Evolutionary conservation across 2,888 invertebrate genomes (phyloP), one percentile per base, ranked within the genome.

Genomic region (Villa cingulata): DNA sequence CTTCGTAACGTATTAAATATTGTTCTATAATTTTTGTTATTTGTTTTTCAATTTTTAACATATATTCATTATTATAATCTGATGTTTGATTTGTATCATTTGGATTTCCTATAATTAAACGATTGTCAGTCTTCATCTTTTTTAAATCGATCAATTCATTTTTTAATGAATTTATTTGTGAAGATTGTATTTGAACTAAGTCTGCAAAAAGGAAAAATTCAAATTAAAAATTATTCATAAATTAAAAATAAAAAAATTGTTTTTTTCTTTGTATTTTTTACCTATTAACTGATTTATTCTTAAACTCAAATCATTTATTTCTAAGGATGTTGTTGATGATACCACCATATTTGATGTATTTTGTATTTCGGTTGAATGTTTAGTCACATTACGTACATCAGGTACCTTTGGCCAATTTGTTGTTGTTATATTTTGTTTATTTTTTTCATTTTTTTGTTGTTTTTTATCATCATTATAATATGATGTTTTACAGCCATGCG

Each of bases 401-500:
- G 62, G 58, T 9, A 58, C 57, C 51, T 61, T 60, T 10, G 61
- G 59, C 63, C 63, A 63, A 39, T 55, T 59, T 3, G 53, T 51
- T 15, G 50, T 43, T 10, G 49, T 48, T n/a, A n/a, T n/a, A 17
- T 7, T 34, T 4, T 12, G n/a, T 34, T 34, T 34, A 9, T 3
- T 34, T 34, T 34, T 34, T 34, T 34, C 34, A 4, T 15, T 14
- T 34, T 12, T 34, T 34, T 32, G 9, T 32, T 32, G 29, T 32
- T 32, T 12, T 56, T 44, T 43, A 55, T 43, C 58, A 58, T 37
- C 7, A 4, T 23, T 7, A 23, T 23, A 6, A 7, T 7, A 23
- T 4, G 4, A 23, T 49, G 53, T 17, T 47, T 58, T 59, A 40
- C 56, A 58, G n/a, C 77, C 77, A 55, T 79, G 80, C 39, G 83